These are phyloP conservation scores for Natator depressus DNA, from an alignment of 2,113 vertebrate species.

Conservation along the genomic window DNA sequence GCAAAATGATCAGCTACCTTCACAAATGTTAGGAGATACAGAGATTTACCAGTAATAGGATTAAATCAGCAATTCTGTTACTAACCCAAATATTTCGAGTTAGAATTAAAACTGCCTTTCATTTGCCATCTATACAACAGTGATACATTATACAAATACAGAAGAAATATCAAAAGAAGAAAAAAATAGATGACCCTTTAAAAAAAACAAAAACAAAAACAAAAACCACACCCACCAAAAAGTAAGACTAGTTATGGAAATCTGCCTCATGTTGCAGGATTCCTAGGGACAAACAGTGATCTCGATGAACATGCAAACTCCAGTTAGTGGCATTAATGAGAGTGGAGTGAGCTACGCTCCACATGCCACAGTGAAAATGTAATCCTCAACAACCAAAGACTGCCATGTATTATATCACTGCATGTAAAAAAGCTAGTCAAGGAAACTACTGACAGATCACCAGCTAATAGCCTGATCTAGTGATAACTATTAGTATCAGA, in stretches of 20 bases:
- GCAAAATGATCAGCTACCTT: background rate
- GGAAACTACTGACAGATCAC: background rate
- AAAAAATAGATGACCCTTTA: background rate
- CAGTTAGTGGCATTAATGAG: background rate
- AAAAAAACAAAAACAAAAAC: background rate
- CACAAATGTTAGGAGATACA: background rate
- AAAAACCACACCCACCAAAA: background rate
- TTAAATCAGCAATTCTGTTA: background rate
- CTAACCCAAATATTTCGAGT: background rate
- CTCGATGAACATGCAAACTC: background rate
- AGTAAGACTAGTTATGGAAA: background rate
- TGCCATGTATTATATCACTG: fast-evolving
- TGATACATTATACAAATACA: background rate
- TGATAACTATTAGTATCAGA: fast-evolving
- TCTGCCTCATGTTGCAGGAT: background rate
- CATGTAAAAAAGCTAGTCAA: fast-evolving
- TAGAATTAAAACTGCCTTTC: background rate
- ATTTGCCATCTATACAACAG: background rate
- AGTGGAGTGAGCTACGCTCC: background rate
- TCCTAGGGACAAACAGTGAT: background rate
- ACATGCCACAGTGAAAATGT: background rate
- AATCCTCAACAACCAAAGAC: background rate
- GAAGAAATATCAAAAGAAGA: background rate
- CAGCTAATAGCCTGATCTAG: fast-evolving
- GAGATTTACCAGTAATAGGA: background rate